phyloP scores from a whole-genome alignment of 2,797 vertebrate species.

The Agapornis canus region DNA sequence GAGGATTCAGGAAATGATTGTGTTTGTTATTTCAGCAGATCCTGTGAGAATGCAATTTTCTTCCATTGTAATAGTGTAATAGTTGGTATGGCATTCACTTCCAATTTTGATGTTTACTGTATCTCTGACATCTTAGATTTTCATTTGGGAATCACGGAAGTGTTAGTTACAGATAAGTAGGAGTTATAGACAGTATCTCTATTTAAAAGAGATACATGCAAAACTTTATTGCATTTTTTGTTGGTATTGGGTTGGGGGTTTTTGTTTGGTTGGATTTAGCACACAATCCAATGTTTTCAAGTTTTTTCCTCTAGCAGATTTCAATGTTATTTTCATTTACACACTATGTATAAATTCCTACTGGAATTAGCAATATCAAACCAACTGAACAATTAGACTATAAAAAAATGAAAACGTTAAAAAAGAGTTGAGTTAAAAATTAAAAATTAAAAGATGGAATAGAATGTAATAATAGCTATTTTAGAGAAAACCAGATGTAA shows the following conservation, averaged over 20 bases:
- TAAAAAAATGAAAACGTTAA: background rate
- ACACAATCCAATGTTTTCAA: background rate
- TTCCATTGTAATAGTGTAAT: background rate
- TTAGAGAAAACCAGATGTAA: background rate
- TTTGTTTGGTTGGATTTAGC: background rate
- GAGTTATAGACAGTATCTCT: background rate
- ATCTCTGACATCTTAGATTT: background rate
- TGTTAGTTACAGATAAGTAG: background rate
- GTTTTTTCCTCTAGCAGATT: background rate
- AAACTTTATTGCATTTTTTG: background rate
- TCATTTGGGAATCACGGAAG: background rate
- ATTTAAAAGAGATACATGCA: background rate
- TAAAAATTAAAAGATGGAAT: background rate
- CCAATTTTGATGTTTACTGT: background rate
- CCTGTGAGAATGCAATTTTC: background rate
- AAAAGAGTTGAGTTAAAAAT: background rate
- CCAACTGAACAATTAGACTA: background rate
- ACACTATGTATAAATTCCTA: background rate
- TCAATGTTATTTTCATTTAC: background rate
- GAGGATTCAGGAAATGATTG: background rate
- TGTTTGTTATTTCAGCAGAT: background rate
- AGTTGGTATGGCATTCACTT: background rate
- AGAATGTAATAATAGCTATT: background rate
- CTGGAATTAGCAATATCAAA: background rate
- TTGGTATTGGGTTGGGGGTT: rapidly evolving